Evolutionary conservation across 2,797 vertebrate species (phyloP), one percentile per base, ranked within the genome.

Genomic region (Cossypha polioptera): DNA sequence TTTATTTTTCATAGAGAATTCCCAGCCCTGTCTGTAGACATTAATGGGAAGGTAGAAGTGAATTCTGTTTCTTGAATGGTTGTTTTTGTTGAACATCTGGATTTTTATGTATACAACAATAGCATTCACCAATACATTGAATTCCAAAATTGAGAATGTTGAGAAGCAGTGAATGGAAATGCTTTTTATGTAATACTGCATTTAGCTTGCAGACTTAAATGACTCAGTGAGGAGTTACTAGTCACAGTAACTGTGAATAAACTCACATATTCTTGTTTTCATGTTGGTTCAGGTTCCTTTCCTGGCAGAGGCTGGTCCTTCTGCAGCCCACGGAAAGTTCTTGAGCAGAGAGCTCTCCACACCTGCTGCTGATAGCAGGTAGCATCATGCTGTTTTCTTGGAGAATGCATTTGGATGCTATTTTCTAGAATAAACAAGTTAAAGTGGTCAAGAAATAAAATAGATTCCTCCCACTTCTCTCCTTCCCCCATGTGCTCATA

Each of bases 391-490:
- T 92, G 78, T 90, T 93, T 95, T 95, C 91, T 94, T 88, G 91
- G 89, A 94, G 95, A 84, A 93, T 80, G 77, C 63, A 65, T 78
- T 92, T 80, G 76, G 82, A 81, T 94, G 55, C 89, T 92, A 73
- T 97, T 92, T 96, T 88, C 87, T 83, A 83, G 51, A 92, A 86
- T 77, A 95, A 95, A 95, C 92, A 96, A 87, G 67, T 79, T 90
- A 63, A 93, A 93, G 66, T 90, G 92, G 95, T 91, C 72, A 78
- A 71, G 43, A 91, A 86, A 86, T 90, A 95, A 95, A 96, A 96
- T 95, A 89, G 84, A 77, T 96, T 95, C 94, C 92, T 95, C 91
- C 89, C 66, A 95, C 94, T 96, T 83, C 43, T 77, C 63, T 94
- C 43, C 87, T 93, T 86, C 62, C 72, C 38, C 29, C 5, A 16